A percentile compares a stretch with the other conserved stretches of the same genome.
Evolutionary conservation across 2,113 vertebrate genomes (phyloP).

Genomic region (Capricornis sumatraensis): DNA sequence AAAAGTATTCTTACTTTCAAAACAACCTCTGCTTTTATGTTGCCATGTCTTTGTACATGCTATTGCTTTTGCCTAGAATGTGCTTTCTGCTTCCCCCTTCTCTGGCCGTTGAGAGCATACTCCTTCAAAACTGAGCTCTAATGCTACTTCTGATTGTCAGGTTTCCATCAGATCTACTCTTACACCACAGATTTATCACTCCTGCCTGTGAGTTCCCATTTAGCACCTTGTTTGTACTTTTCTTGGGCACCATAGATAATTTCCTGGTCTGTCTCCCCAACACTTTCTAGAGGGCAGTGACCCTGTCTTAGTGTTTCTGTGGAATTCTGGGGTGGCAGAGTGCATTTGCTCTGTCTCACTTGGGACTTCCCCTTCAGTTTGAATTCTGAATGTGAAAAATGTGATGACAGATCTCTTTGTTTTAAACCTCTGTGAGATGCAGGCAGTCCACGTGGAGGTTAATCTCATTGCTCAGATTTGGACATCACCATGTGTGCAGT

Average conservation of each 20-base stretch:
- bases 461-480: conserved; percentile 55
- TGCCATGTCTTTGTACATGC: neutral
- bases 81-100: neutral
- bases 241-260: neutral
- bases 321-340: neutral
- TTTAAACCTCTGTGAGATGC: neutral
- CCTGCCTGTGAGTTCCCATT: neutral
- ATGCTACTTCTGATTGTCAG: neutral
- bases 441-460: conserved; percentile 4
- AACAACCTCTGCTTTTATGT: neutral
- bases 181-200: neutral
- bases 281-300: neutral
- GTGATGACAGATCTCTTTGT: neutral
- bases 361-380: neutral
- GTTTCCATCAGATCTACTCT: neutral
- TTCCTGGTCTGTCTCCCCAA: neutral
- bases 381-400: neutral
- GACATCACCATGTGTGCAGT: conserved; percentile 44
- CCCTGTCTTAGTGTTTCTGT: conserved; percentile 9
- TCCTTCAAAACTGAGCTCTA: conserved; percentile 9
- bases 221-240: neutral
- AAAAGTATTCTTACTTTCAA: neutral
- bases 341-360: neutral
- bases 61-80: neutral
- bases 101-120: neutral